Evolutionary conservation across 2,113 vertebrate genomes (phyloP).

Genomic region (Pygoscelis adeliae): DNA sequence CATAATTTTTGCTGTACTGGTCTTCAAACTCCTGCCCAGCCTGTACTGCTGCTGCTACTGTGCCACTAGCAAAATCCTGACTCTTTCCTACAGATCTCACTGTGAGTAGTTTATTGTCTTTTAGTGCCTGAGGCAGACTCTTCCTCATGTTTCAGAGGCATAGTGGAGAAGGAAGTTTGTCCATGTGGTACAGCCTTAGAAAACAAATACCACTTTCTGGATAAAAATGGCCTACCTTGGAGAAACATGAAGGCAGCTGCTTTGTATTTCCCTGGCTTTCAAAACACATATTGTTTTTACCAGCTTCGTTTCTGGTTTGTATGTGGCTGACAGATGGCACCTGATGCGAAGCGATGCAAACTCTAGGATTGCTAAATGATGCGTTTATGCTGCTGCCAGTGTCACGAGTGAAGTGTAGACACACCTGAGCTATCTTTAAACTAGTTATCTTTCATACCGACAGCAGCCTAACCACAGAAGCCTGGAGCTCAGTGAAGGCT

Average conservation of each 20-base stretch:
- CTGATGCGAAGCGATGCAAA: not conserved
- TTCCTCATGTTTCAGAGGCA: not conserved
- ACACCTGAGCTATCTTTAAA: not conserved
- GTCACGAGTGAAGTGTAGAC: not conserved
- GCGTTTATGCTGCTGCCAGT: not conserved
- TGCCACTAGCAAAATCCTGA: not conserved
- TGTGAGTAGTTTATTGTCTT: not conserved
- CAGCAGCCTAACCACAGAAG: not conserved
- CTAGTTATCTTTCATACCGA: not conserved
- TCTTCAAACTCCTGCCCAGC: not conserved
- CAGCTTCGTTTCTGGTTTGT: not conserved
- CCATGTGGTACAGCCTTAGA: not conserved
- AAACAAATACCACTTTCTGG: not conserved
- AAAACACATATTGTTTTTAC: not conserved
- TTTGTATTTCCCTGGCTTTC: not conserved
- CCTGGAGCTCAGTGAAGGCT: not conserved
- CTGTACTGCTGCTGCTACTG: not conserved
- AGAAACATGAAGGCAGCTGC: not conserved
- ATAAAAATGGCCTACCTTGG: not conserved
- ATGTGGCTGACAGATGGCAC: not conserved
- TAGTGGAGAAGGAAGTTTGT: not conserved
- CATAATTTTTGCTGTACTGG: not conserved
- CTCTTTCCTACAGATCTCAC: not conserved
- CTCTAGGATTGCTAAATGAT: not conserved
- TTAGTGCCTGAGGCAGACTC: not conserved